Conservation (phyloP, 2,113 vertebrate genomes). For the Amia ocellicauda region DNA sequence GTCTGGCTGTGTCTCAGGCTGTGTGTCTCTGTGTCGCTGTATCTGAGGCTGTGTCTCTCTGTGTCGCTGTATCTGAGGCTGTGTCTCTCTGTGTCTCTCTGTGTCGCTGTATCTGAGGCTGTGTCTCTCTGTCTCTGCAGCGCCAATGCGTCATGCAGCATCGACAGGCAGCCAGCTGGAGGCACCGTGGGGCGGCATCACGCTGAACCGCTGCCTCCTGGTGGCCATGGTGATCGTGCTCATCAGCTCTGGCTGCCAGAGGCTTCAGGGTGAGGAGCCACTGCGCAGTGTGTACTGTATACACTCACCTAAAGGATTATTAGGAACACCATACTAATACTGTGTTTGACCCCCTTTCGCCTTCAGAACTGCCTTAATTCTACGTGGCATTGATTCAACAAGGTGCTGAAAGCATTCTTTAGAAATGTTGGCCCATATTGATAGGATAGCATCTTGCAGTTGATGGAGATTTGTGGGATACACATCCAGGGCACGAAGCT, state of each 20-base stretch:
- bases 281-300: no score
- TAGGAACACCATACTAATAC: no score
- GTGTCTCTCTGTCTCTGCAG: conserved; percentile 30
- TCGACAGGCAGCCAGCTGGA: conserved; percentile 46
- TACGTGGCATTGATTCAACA: no score
- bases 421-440: no score
- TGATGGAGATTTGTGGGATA: no score
- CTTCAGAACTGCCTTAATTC: no score
- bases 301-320: no score
- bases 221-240: conserved; percentile 72
- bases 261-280: conserved; percentile 79
- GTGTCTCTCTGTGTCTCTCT: background rate
- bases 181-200: conserved; percentile 80
- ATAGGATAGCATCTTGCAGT: no score
- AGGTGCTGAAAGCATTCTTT: no score
- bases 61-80: background rate
- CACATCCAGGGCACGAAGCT: no score
- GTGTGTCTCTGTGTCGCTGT: background rate
- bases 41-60: background rate
- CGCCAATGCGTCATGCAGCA: conserved; percentile 59
- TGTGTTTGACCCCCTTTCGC: no score
- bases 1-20: no score
- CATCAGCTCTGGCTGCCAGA: conserved; percentile 77
- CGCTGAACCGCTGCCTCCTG: conserved; percentile 83
- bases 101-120: background rate